phyloP scores from a whole-genome alignment of 2,888 invertebrate genomes.

The Silvanus unidentatus region DNA sequence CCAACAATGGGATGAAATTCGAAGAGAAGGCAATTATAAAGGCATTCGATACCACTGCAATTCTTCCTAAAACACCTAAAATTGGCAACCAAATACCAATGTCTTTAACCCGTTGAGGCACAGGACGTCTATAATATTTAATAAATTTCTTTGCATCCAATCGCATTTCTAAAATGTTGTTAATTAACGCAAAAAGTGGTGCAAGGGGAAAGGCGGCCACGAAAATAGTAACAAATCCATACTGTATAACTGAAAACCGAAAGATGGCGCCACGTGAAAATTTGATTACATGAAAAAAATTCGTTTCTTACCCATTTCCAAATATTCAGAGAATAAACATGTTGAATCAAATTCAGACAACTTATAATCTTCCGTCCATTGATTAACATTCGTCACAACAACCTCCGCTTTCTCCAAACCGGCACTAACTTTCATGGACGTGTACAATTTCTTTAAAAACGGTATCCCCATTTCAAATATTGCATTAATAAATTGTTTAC shows the following conservation, averaged over 20 bases:
- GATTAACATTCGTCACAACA: conserved; percentile 47
- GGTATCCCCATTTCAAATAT: conserved; percentile 73
- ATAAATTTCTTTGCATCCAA: conserved; percentile 78
- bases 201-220: conserved; percentile 82
- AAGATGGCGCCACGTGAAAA: too few relatives aligned
- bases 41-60: conserved; percentile 74
- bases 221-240: conserved; percentile 80
- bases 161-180: conserved; percentile 78
- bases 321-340: conserved; percentile 73
- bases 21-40: conserved; percentile 75
- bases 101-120: conserved; percentile 65
- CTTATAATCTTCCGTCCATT: conserved; percentile 71
- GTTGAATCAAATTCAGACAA: conserved; percentile 58
- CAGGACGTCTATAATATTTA: conserved; percentile 65
- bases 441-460: conserved; percentile 53
- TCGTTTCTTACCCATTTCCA: conserved; percentile 75
- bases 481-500: conserved; percentile 75
- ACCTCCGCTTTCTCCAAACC: conserved; percentile 44
- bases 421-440: conserved; percentile 45
- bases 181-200: conserved; percentile 73
- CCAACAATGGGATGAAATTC: conserved; percentile 72
- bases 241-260: conserved; percentile 72
- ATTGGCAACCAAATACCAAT: conserved; percentile 78
- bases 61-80: conserved; percentile 65
- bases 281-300: background rate